Percentiles rank a stretch among this genome's conserved stretches.
Evolutionary conservation across 1,140 invertebrate species (phyloP).

Genomic region (Saccostrea cuccullata): DNA sequence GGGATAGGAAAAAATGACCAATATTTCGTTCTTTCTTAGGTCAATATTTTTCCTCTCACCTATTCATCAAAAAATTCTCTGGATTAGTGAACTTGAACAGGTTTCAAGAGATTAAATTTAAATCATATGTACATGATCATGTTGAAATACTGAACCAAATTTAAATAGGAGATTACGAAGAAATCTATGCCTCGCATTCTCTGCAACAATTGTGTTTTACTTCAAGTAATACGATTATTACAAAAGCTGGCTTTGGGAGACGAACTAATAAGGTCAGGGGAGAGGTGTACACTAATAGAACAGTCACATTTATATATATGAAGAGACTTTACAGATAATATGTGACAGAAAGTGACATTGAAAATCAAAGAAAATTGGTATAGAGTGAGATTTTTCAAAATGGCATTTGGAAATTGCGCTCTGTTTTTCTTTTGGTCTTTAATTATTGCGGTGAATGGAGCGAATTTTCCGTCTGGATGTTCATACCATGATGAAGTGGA

Average conservation of each 20-base stretch:
- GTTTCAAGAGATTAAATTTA: slow-evolving; percentile 10
- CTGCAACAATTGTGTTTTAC: neutral
- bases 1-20: neutral
- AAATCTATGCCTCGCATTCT: neutral
- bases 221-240: slow-evolving; percentile 26
- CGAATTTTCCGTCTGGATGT: slow-evolving; percentile 40
- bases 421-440: neutral
- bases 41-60: neutral
- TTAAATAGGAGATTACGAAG: slow-evolving; percentile 4
- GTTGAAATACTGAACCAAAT: neutral
- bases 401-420: slow-evolving; percentile 30
- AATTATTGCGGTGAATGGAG: neutral
- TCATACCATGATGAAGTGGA: slow-evolving; percentile 31
- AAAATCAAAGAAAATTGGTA: neutral
- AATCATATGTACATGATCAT: neutral
- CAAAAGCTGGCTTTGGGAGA: slow-evolving; percentile 12
- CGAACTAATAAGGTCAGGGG: neutral
- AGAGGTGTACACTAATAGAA: neutral
- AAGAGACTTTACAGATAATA: slow-evolving; percentile 18
- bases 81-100: slow-evolving; percentile 10
- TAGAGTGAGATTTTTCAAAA: slow-evolving; percentile 34
- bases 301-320: neutral
- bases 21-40: neutral
- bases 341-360: neutral
- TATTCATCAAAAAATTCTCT: neutral